Evolutionary conservation across 2,113 vertebrate species (phyloP).

Genomic region (Hymenochirus boettgeri): DNA sequence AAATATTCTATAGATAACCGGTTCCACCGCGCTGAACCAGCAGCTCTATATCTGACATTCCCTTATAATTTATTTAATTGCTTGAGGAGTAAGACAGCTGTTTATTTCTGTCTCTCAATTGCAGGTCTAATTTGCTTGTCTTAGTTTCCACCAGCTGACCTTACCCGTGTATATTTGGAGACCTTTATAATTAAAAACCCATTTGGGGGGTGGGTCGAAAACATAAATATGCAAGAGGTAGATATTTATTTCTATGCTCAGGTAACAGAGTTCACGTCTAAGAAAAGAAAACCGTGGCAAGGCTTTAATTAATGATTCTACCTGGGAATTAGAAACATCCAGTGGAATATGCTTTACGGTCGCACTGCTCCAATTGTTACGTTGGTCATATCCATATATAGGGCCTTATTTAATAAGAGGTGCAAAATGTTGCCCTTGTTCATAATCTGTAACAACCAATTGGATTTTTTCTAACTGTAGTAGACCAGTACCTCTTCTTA

Average conservation of each 20-base stretch:
- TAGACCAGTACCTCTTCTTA: too few relatives aligned
- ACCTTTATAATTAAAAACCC: background rate
- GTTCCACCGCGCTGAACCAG: background rate
- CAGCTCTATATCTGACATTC: conserved; percentile 7
- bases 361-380: too few relatives aligned
- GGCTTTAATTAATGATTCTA: too few relatives aligned
- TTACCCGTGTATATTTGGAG: background rate
- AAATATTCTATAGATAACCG: background rate
- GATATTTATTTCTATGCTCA: too few relatives aligned
- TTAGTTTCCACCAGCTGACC: background rate
- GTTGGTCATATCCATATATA: too few relatives aligned
- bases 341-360: too few relatives aligned
- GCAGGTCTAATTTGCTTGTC: background rate
- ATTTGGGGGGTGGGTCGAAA: conserved; percentile 1
- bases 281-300: background rate
- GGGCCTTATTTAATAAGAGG: too few relatives aligned
- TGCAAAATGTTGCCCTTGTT: too few relatives aligned
- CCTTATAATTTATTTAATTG: conserved; percentile 25
- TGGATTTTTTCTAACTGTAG: too few relatives aligned
- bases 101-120: conserved; percentile 16
- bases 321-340: too few relatives aligned
- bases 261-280: background rate
- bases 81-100: background rate
- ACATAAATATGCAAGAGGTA: background rate
- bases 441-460: too few relatives aligned